These are phyloP conservation scores for Phaedon cochleariae DNA, from an alignment of 2,888 invertebrate species.

Conservation along the genomic window DNA sequence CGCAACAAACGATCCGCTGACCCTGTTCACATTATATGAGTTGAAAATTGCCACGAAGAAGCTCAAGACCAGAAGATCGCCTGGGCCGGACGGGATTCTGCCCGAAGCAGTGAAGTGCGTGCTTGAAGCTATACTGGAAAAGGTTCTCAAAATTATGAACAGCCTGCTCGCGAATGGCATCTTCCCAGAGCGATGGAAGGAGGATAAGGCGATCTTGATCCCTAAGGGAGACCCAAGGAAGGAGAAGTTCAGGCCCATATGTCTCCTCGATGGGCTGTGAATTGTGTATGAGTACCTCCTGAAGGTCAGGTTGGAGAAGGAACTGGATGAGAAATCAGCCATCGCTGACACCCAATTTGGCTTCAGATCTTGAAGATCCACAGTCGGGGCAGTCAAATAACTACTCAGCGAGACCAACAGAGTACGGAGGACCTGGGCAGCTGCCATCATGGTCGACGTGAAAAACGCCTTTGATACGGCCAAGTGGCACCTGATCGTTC, in stretches of 20 bases:
- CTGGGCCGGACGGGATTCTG: not conserved
- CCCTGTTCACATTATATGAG: not conserved
- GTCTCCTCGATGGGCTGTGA: not conserved
- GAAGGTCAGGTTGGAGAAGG: not conserved
- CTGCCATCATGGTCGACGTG: not conserved
- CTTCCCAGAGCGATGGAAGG: not conserved
- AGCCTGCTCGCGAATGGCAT: not conserved
- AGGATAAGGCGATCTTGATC: slow-evolving; percentile 1
- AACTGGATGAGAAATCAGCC: not conserved
- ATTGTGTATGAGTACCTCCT: not conserved
- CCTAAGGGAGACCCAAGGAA: not conserved
- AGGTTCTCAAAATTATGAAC: not conserved
- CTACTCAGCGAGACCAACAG: not conserved
- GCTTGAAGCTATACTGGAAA: not conserved
- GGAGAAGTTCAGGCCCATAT: not conserved
- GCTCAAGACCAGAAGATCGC: slow-evolving; percentile 3
- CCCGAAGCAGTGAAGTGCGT: not conserved
- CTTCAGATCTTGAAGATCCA: not conserved
- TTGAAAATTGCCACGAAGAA: not conserved
- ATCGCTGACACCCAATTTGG: not conserved
- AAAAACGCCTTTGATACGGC: not conserved
- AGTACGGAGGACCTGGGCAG: not conserved
- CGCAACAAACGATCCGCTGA: not conserved
- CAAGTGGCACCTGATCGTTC: not conserved
- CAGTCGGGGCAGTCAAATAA: not conserved